These are phyloP conservation scores for Corvus hawaiiensis DNA, from an alignment of 2,113 vertebrate genomes.

Conservation along the genomic window DNA sequence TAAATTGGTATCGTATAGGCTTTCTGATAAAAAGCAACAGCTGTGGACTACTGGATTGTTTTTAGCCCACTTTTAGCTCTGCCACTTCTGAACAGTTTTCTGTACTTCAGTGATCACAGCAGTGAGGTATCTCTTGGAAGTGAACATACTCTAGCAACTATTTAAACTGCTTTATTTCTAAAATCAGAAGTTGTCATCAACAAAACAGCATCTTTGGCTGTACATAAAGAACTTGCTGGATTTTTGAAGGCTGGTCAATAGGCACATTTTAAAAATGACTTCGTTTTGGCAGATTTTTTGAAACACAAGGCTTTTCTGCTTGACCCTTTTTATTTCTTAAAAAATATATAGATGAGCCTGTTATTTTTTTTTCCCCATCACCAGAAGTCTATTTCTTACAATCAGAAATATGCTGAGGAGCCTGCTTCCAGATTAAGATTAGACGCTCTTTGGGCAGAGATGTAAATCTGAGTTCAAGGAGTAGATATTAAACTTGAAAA, in stretches of 20 bases:
- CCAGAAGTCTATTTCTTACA: not conserved
- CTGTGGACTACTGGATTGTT: not conserved
- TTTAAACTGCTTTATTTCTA: not conserved
- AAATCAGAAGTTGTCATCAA: not conserved
- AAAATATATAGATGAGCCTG: not conserved
- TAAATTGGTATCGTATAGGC: not conserved
- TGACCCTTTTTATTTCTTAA: not conserved
- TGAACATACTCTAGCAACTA: not conserved
- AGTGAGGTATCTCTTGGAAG: not conserved
- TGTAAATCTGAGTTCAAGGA: not conserved
- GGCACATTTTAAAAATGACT: not conserved
- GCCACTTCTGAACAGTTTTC: not conserved
- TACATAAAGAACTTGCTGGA: not conserved
- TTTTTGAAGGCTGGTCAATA: not conserved
- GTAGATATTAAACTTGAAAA: not conserved
- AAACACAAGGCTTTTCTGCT: not conserved
- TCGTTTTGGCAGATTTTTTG: not conserved
- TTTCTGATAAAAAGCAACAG: not conserved
- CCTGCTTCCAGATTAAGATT: not conserved
- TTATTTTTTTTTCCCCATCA: not conserved
- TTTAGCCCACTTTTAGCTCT: not conserved
- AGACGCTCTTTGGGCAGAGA: not conserved
- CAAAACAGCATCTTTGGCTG: not conserved
- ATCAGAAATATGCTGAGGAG: not conserved
- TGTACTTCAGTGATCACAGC: not conserved